Evolutionary conservation across 2,888 invertebrate genomes (phyloP).

Genomic region (Drosophila rellima): DNA sequence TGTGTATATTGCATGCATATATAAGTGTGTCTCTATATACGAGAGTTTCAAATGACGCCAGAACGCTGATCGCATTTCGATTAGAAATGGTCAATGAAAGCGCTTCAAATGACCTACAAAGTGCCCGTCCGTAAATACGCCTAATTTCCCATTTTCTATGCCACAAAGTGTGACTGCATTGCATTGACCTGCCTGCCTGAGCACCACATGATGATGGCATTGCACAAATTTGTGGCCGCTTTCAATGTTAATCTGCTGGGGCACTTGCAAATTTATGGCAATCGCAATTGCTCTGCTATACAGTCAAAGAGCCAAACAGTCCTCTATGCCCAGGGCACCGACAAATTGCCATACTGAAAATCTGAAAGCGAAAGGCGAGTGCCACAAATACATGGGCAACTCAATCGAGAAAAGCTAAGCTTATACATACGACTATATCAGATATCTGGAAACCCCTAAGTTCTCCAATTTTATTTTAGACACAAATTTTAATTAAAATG

Average conservation of each 20-base stretch:
- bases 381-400: conserved; percentile 1
- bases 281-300: conserved; percentile 46
- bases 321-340: conserved; percentile 4
- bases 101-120: conserved; percentile 49
- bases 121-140: conserved; percentile 36
- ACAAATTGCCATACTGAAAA: conserved; percentile 15
- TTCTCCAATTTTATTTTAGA: conserved; percentile 22
- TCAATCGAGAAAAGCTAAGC: conserved; percentile 6
- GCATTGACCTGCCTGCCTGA: conserved; percentile 15
- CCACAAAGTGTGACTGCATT: conserved; percentile 50
- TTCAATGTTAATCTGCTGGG: conserved; percentile 70
- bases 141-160: conserved; percentile 68
- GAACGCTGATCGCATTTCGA: conserved; percentile 39
- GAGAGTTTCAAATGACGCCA: conserved; percentile 49
- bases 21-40: not conserved
- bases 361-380: not conserved
- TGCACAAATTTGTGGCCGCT: conserved; percentile 41
- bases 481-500: conserved; percentile 69
- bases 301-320: not conserved
- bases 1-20: conserved; percentile 21
- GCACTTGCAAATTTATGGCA: conserved; percentile 69
- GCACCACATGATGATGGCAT: conserved; percentile 10
- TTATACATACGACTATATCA: not conserved
- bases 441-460: not conserved
- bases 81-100: conserved; percentile 36